A percentile compares a stretch with the other conserved stretches of the same genome.
Evolutionary conservation across 2,888 invertebrate species (phyloP).

Genomic region (Nipponacmea schrenckii): DNA sequence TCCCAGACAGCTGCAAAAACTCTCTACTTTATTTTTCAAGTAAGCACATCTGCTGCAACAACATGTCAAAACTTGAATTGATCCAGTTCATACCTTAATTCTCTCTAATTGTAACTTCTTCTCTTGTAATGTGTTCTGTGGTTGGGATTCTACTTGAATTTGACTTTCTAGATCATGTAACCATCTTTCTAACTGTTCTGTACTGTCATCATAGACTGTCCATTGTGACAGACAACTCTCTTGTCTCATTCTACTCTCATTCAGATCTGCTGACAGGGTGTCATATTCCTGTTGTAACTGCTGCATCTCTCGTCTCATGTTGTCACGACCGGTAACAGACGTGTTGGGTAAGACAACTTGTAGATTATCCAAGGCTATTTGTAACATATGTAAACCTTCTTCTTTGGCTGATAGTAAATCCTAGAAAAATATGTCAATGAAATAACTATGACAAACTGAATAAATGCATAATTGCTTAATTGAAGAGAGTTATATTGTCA

Average conservation of each 20-base stretch:
- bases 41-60: too few relatives aligned
- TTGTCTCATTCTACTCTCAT: slow-evolving; percentile 77
- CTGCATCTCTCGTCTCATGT: slow-evolving; percentile 84
- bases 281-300: slow-evolving; percentile 89
- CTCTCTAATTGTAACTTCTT: slow-evolving; percentile 75
- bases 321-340: slow-evolving; percentile 88
- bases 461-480: too few relatives aligned
- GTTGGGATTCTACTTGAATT: slow-evolving; percentile 82
- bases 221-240: slow-evolving; percentile 89
- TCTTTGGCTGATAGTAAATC: slow-evolving; percentile 57
- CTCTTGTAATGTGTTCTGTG: slow-evolving; percentile 59
- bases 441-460: neutral
- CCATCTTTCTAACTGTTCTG: slow-evolving; percentile 83
- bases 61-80: too few relatives aligned
- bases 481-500: too few relatives aligned
- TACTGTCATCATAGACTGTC: slow-evolving; percentile 92
- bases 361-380: slow-evolving; percentile 60
- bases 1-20: too few relatives aligned
- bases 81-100: slow-evolving; percentile 78
- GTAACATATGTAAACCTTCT: slow-evolving; percentile 60
- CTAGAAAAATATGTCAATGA: slow-evolving; percentile 33
- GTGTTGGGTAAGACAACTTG: slow-evolving; percentile 79
- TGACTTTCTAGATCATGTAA: slow-evolving; percentile 80
- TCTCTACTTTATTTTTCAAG: too few relatives aligned
- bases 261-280: slow-evolving; percentile 81